A percentile compares a stretch with the other conserved stretches of the same genome.
Evolutionary conservation across 2,888 invertebrate genomes (phyloP).

Genomic region (Tenthredo distinguenda): DNA sequence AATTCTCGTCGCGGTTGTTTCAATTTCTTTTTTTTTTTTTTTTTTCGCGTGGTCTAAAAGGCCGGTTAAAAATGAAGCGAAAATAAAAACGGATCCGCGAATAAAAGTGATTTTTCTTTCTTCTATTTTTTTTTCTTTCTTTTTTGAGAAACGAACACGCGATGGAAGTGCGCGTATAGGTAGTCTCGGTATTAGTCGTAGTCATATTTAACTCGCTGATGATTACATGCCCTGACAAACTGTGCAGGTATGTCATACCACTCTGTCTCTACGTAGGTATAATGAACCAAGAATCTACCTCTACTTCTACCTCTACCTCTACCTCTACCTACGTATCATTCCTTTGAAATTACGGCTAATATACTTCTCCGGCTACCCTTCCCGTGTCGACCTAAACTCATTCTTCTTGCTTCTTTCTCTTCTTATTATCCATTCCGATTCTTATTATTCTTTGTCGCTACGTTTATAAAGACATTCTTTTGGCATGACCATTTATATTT

Average conservation of each 20-base stretch:
- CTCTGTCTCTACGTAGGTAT: too few relatives aligned
- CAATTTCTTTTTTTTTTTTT: too few relatives aligned
- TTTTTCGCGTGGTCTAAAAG: too few relatives aligned
- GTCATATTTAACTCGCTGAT: conserved; percentile 6
- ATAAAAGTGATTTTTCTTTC: too few relatives aligned
- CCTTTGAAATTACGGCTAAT: conserved; percentile 47
- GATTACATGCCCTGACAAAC: conserved; percentile 43
- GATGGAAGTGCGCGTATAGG: background rate
- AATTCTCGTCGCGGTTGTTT: too few relatives aligned
- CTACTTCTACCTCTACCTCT: conserved; percentile 7
- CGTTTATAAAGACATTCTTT: conserved; percentile 61
- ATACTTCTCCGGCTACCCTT: conserved; percentile 2
- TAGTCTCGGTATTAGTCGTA: background rate
- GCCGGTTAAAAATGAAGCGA: too few relatives aligned
- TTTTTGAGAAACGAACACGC: background rate
- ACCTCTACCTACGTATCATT: conserved; percentile 40
- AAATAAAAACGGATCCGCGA: too few relatives aligned
- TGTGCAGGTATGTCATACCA: conserved; percentile 18
- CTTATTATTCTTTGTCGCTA: conserved; percentile 8
- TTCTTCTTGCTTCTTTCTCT: background rate
- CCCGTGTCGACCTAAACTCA: background rate
- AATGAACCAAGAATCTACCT: background rate
- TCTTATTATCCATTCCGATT: background rate
- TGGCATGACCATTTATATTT: conserved; percentile 48
- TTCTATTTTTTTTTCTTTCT: background rate